Evolutionary conservation across 2,797 vertebrate genomes (phyloP).

Genomic region (Natrix natrix): DNA sequence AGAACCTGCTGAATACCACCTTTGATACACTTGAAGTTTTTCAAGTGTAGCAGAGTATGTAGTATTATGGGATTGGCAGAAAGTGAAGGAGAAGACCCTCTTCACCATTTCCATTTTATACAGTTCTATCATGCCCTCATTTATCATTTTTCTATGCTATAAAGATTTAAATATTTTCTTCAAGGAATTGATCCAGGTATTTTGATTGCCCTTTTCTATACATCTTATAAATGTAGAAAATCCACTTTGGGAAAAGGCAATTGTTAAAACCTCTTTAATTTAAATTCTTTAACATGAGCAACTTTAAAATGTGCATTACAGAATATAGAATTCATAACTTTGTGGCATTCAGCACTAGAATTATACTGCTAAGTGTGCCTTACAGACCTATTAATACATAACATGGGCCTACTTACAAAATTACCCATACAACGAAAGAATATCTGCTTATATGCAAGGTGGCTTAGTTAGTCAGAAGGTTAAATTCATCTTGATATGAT

Average conservation of each 20-base stretch:
- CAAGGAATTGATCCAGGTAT: not conserved
- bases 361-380: not conserved
- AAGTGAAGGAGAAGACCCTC: not conserved
- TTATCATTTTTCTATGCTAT: not conserved
- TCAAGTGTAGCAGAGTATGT: too few species aligned
- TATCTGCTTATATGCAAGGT: slow-evolving; percentile 9
- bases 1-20: too few species aligned
- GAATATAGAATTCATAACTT: not conserved
- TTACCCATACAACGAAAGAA: not conserved
- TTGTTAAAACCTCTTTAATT: not conserved
- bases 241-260: not conserved
- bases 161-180: not conserved
- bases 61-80: not conserved
- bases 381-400: slow-evolving; percentile 1
- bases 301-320: not conserved
- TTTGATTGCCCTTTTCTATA: not conserved
- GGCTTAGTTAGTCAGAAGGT: slow-evolving; percentile 5
- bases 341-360: not conserved
- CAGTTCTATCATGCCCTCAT: not conserved
- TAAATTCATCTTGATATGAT: slow-evolving; percentile 22
- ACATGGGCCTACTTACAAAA: not conserved
- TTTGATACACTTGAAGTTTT: not conserved
- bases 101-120: not conserved
- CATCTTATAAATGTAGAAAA: not conserved
- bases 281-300: not conserved